phyloP scores from a whole-genome alignment of 2,797 vertebrate genomes.

The Buceros bicornis region DNA sequence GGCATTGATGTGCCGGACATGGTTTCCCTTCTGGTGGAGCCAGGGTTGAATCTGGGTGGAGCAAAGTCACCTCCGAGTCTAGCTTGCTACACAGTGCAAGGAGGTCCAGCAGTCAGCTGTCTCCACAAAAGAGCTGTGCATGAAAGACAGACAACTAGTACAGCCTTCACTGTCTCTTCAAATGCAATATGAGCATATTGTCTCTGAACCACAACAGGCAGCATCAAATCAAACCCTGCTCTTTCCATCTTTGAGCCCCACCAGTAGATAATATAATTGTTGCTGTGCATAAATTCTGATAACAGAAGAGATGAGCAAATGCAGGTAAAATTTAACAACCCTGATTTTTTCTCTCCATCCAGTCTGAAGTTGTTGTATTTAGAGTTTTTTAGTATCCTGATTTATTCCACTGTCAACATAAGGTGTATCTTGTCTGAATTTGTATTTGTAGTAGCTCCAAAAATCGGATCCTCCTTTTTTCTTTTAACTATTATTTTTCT shows the following conservation, averaged over 20 bases:
- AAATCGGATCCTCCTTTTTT: neutral
- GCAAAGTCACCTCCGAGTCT: neutral
- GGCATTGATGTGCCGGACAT: fast-evolving
- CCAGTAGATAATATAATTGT: fast-evolving
- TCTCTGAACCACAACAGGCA: neutral
- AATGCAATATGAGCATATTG: neutral
- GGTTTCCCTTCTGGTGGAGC: neutral
- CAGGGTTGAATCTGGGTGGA: neutral
- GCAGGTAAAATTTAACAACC: neutral
- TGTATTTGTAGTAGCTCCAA: neutral
- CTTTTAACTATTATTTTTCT: neutral
- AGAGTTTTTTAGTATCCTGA: neutral
- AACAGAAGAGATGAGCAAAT: neutral
- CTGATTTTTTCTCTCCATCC: neutral
- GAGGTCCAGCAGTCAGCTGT: neutral
- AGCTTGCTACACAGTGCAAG: fast-evolving
- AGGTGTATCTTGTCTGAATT: neutral
- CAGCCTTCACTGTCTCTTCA: neutral
- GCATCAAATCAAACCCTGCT: neutral
- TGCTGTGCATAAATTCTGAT: neutral
- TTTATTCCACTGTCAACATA: neutral
- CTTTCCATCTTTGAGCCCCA: neutral
- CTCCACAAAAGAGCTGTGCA: fast-evolving
- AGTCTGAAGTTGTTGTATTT: neutral
- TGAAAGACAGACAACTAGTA: neutral